Evolutionary conservation across 2,888 invertebrate species (phyloP), one percentile per base, ranked within the genome.

Genomic region (Disparrhopalites patrizii): DNA sequence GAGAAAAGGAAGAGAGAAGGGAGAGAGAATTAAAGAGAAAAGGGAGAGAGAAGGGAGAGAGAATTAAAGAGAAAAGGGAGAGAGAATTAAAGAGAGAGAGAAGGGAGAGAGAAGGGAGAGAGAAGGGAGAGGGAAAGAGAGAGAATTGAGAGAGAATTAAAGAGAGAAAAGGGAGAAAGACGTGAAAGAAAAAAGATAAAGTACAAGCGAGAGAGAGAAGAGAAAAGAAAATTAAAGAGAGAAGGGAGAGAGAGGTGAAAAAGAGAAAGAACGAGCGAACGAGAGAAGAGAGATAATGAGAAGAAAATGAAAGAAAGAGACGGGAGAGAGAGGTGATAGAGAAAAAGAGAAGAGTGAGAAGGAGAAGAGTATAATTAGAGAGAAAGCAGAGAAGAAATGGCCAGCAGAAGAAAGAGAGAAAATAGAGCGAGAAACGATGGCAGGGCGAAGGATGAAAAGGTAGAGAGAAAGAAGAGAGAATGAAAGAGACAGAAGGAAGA

Each of bases 191-290:
- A 10, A 36, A 10, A 36, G 36, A 36, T 13, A 36, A 10, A 36
- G 8, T 36, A 36, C 43, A 43, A 43, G n/a, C 20, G n/a, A 43
- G n/a, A 18, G 43, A 43, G 5, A 18, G n/a, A 18, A 43, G 20
- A 52, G 58, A 57, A 58, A 47, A 60, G 38, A 65, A 50, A 60
- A 58, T 62, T 40, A 20, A 55, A 60, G 25, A 33, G 57, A 52
- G 43, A 62, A 62, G 62, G 51, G 57, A 57, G 52, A 62, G 54
- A 56, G 61, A 66, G 57, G 27, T 66, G 28, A 30, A 52, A 5
- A 52, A 18, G 8, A 10, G 15, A 31, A 30, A 7, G 18, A 33
- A 18, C n/a, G 31, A 30, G 31, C 30, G 55, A 15, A 33, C n/a
- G 55, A 10, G 15, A 31, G 55, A 58, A 43, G 43, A 28, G 28